phyloP scores from a whole-genome alignment of 2,888 invertebrate species.

The Dermolepida albohirtum region DNA sequence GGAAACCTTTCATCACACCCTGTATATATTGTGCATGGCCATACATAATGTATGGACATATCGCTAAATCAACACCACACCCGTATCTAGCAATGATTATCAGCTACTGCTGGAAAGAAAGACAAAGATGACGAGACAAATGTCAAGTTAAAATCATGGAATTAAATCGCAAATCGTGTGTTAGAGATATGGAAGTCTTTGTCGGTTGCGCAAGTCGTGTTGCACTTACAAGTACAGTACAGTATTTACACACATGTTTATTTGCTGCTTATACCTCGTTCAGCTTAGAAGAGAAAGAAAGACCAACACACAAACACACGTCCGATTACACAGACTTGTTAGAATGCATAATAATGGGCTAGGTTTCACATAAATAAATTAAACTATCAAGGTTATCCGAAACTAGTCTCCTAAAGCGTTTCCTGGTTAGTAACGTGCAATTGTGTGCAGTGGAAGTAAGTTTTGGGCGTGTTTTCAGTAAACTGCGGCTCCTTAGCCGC shows the following conservation, averaged over 20 bases:
- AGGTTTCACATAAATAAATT: slow-evolving; percentile 63
- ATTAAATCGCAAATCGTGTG: slow-evolving; percentile 41
- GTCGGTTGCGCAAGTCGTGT: slow-evolving; percentile 37
- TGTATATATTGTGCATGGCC: too few species aligned
- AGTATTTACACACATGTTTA: background rate
- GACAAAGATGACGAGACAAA: slow-evolving; percentile 39
- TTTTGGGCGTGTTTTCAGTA: slow-evolving; percentile 37
- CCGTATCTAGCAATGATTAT: slow-evolving; percentile 26
- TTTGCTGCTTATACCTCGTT: slow-evolving; percentile 17
- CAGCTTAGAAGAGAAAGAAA: slow-evolving; percentile 50
- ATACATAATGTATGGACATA: slow-evolving; percentile 17
- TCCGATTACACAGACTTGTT: slow-evolving; percentile 49
- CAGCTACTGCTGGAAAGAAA: slow-evolving; percentile 20
- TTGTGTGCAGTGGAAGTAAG: slow-evolving; percentile 48
- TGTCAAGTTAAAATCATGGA: slow-evolving; percentile 42
- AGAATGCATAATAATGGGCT: slow-evolving; percentile 61
- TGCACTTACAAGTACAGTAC: slow-evolving; percentile 15
- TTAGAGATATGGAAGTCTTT: slow-evolving; percentile 11
- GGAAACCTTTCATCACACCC: too few species aligned
- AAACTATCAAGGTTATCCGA: slow-evolving; percentile 62
- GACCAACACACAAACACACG: slow-evolving; percentile 49
- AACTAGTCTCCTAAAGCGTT: slow-evolving; percentile 59
- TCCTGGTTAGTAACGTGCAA: slow-evolving; percentile 53
- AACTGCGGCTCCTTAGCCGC: slow-evolving; percentile 10
- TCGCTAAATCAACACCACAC: slow-evolving; percentile 32